phyloP scores from a whole-genome alignment of 2,113 vertebrate genomes.

The Mustela lutreola region DNA sequence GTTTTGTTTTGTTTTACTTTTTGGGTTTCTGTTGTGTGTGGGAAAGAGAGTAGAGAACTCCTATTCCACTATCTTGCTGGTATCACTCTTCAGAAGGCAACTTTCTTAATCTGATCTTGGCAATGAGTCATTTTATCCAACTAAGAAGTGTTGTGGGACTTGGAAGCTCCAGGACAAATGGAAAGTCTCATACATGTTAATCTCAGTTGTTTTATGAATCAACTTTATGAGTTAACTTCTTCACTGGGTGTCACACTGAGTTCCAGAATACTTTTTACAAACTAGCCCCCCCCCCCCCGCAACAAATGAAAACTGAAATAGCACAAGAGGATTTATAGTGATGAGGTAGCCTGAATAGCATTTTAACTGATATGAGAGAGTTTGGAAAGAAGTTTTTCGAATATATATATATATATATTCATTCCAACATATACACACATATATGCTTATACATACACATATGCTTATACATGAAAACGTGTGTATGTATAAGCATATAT shows the following conservation, averaged over 20 bases:
- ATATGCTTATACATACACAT: background rate
- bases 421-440: background rate
- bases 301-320: constrained; percentile 33
- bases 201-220: background rate
- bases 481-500: background rate
- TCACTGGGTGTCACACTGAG: background rate
- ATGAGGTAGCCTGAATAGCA: background rate
- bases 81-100: background rate
- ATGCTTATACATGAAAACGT: background rate
- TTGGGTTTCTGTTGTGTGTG: background rate
- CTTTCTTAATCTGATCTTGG: background rate
- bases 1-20: background rate
- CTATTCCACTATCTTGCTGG: background rate
- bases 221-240: background rate
- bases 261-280: background rate
- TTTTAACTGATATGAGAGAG: background rate
- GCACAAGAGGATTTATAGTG: background rate
- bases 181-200: background rate
- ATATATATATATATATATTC: background rate
- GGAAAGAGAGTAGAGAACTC: background rate
- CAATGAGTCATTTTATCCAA: background rate
- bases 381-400: background rate
- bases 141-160: background rate
- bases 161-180: background rate
- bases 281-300: background rate